These are phyloP conservation scores for Vanacampus margaritifer DNA, from an alignment of 2,113 vertebrate genomes.

Conservation along the genomic window DNA sequence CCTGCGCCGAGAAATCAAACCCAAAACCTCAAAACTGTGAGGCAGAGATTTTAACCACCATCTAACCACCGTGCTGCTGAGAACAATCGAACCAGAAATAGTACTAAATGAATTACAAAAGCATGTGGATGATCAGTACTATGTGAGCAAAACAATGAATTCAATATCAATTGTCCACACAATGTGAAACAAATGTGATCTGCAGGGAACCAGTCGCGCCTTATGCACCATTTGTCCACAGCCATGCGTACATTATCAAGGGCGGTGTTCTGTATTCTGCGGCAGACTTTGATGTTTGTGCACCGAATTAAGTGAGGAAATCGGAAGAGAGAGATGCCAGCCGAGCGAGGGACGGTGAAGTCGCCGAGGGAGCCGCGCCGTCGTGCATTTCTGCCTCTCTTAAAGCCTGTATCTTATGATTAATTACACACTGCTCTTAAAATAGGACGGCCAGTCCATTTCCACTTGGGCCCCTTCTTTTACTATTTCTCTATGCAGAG, in stretches of 20 bases:
- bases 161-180: neutral
- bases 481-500: slow-evolving; percentile 21
- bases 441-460: slow-evolving; percentile 56
- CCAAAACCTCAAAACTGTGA: neutral
- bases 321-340: slow-evolving; percentile 20
- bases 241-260: neutral
- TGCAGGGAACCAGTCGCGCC: slow-evolving; percentile 50
- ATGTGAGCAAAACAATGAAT: neutral
- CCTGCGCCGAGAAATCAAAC: neutral
- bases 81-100: neutral
- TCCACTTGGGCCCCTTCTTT: slow-evolving; percentile 20
- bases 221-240: slow-evolving; percentile 53
- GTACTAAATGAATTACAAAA: neutral
- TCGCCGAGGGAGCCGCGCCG: slow-evolving; percentile 41
- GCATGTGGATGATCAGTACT: neutral
- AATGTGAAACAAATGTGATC: slow-evolving; percentile 31
- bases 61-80: no score
- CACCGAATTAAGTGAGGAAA: neutral
- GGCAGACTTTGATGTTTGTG: neutral
- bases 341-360: slow-evolving; percentile 40
- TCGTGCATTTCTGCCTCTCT: slow-evolving; percentile 48
- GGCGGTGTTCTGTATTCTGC: neutral
- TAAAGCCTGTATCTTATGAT: slow-evolving; percentile 62
- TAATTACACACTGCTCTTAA: slow-evolving; percentile 64
- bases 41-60: neutral